phyloP scores from a whole-genome alignment of 2,888 invertebrate species.

The Cheilosia vulpina region DNA sequence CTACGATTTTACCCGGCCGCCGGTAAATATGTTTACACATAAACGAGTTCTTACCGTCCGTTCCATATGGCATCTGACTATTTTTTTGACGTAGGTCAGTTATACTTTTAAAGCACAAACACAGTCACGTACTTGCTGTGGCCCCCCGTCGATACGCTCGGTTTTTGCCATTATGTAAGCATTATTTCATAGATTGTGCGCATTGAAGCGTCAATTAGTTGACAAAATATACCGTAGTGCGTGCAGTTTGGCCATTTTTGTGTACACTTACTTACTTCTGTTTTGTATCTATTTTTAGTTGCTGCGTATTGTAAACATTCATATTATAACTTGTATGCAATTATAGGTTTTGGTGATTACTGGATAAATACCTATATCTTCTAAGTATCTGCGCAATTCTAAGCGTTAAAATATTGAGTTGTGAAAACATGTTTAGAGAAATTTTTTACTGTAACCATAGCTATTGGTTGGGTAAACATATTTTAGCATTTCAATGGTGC shows the following conservation, averaged over 20 bases:
- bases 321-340: neutral
- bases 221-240: slow-evolving; percentile 30
- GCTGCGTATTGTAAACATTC: no score
- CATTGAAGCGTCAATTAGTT: slow-evolving; percentile 36
- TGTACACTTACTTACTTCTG: slow-evolving; percentile 3
- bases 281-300: neutral
- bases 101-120: slow-evolving; percentile 40
- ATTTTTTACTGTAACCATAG: slow-evolving; percentile 1
- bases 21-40: no score
- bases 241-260: slow-evolving; percentile 8
- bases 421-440: slow-evolving; percentile 6
- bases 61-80: neutral
- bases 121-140: slow-evolving; percentile 3
- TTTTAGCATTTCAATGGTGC: slow-evolving; percentile 26
- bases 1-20: no score
- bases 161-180: slow-evolving; percentile 14
- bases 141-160: neutral
- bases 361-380: neutral
- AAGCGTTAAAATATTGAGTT: slow-evolving; percentile 1
- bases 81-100: slow-evolving; percentile 61
- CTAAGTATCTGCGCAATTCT: neutral
- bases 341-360: neutral
- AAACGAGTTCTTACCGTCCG: no score
- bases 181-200: slow-evolving; percentile 31
- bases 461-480: slow-evolving; percentile 34